Percentiles rank a stretch among this genome's conserved stretches.
Conservation (phyloP, 2,888 invertebrate species). For the Lottia gigantea region DNA sequence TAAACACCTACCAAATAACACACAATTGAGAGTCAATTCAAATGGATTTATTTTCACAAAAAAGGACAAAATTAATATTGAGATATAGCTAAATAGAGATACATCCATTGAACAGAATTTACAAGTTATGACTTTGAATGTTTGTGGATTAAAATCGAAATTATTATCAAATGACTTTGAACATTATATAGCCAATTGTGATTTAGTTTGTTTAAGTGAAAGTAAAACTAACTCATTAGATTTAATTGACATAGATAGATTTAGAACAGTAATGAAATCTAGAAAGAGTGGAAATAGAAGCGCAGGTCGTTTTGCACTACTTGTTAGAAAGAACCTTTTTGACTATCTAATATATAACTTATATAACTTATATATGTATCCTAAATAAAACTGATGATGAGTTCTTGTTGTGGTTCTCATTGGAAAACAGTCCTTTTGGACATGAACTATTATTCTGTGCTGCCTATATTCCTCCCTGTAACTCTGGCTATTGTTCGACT, state of each 20-base stretch:
- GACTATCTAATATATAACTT: neutral
- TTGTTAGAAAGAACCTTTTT: too few species aligned
- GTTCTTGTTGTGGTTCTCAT: neutral
- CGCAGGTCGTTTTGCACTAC: too few species aligned
- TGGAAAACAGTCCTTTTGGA: neutral
- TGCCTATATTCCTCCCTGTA: conserved; percentile 3
- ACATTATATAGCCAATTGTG: neutral
- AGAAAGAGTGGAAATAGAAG: too few species aligned
- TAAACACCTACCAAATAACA: neutral
- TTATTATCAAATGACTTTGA: neutral
- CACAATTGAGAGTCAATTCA: neutral
- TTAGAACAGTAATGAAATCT: too few species aligned
- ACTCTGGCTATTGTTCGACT: too few species aligned
- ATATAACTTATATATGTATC: too few species aligned
- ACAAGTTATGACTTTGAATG: neutral
- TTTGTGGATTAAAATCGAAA: neutral
- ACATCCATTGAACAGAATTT: neutral
- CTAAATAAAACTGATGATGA: neutral
- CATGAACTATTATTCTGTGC: neutral
- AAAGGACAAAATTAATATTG: neutral
- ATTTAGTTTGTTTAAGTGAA: neutral
- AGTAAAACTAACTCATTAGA: neutral
- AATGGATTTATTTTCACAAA: neutral
- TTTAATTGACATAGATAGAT: too few species aligned
- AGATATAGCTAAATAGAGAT: neutral